These are phyloP conservation scores for Cataglyphis hispanica DNA, from an alignment of 1,140 invertebrate genomes.

Conservation along the genomic window DNA sequence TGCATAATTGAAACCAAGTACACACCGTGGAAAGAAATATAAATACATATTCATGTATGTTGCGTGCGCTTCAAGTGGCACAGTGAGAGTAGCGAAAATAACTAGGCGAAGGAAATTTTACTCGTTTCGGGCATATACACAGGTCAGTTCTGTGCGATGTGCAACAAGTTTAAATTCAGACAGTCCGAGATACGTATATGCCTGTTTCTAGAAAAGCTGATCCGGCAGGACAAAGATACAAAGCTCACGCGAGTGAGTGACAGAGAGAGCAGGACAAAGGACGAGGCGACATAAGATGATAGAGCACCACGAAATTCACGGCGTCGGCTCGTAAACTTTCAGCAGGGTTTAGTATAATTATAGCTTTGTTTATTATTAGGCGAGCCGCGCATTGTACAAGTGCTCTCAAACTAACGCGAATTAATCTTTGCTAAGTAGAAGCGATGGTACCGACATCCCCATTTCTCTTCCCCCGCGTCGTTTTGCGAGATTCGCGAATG, in stretches of 20 bases:
- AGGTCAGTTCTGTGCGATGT: not conserved
- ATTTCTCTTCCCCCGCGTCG: slow-evolving; percentile 35
- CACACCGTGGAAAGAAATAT: slow-evolving; percentile 26
- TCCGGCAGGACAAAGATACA: not conserved
- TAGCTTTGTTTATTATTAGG: slow-evolving; percentile 82
- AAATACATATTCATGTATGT: slow-evolving; percentile 56
- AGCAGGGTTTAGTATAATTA: slow-evolving; percentile 76
- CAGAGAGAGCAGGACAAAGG: not conserved
- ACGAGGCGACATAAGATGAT: slow-evolving; percentile 23
- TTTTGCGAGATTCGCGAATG: slow-evolving; percentile 67
- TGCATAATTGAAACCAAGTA: slow-evolving; percentile 47
- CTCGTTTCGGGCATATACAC: slow-evolving; percentile 30
- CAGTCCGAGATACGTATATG: slow-evolving; percentile 1
- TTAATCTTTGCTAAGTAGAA: slow-evolving; percentile 81
- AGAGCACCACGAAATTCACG: slow-evolving; percentile 50
- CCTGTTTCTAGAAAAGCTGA: not conserved
- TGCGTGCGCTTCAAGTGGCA: slow-evolving; percentile 12
- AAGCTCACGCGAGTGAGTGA: not conserved
- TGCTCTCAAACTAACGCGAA: slow-evolving; percentile 79
- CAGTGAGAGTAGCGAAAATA: slow-evolving; percentile 18
- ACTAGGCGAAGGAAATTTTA: slow-evolving; percentile 38
- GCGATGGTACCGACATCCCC: slow-evolving; percentile 73
- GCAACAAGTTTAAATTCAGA: slow-evolving; percentile 40
- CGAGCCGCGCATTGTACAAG: slow-evolving; percentile 75
- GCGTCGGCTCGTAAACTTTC: slow-evolving; percentile 37